Evolutionary conservation across 2,888 invertebrate genomes (phyloP), one percentile per base, ranked within the genome.

Genomic region (Lycocerus yunnanus): DNA sequence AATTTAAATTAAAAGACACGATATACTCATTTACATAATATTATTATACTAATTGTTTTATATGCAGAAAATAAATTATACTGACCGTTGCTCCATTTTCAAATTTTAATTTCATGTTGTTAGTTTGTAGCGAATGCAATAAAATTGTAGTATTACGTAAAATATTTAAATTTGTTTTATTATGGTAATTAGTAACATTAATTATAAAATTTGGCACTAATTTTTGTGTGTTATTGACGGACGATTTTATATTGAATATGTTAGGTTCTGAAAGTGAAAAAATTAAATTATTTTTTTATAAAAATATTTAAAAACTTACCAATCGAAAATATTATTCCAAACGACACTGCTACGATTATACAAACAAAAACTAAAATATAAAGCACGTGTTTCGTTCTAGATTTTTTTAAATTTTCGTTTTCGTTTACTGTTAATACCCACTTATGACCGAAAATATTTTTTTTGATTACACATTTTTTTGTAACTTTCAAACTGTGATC

Each of bases 391-490:
- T 80, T 75, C 27, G 71, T 69, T 76, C 16, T 78, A 21, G 20
- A 74, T 78, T 70, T 79, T 79, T 66, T 81, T 77, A 2, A 74
- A 71, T 58, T 77, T 72, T 77, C 78, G 13, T 68, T 77, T 74
- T 87, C 86, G 79, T 87, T 87, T 24, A 87, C 83, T 76, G 84
- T 85, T 73, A 87, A 73, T n/a, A 87, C 84, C 86, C 86, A 87
- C 76, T 81, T 82, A 59, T 85, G 85, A 3, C 87, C 85, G 76
- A 87, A 86, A 58, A 87, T 79, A 69, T 86, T 86, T 72, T 82
- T 84, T 78, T 84, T 86, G 13, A 86, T 86, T 27, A 86, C 78
- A 11, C 82, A 80, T 70, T 84, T 83, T 71, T 78, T 82, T 72
- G 83, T 82, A 66, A 77, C 72, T 60, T 84, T 84, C 58, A 83